These are phyloP conservation scores for Lepidothrix coronata DNA, from an alignment of 2,113 vertebrate species.

Conservation along the genomic window DNA sequence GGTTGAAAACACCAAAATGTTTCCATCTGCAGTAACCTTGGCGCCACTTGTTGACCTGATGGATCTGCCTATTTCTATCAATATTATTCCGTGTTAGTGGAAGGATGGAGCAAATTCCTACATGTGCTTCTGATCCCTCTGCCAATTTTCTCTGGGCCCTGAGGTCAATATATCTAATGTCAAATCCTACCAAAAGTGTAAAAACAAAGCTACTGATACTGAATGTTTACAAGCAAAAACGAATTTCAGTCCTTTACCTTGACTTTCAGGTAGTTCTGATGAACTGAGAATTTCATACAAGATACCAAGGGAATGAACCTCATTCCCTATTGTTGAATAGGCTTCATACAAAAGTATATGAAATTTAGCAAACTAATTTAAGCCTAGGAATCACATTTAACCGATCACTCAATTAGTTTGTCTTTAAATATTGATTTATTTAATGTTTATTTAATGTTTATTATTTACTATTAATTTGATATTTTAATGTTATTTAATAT, in stretches of 20 bases:
- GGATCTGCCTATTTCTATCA: neutral
- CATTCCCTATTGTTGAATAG: neutral
- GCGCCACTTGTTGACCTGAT: neutral
- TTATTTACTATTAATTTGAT: neutral
- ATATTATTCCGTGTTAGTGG: neutral
- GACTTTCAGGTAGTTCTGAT: neutral
- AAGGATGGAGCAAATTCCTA: neutral
- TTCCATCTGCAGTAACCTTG: too few species aligned
- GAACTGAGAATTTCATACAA: rapidly evolving
- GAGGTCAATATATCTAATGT: neutral
- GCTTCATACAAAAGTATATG: neutral
- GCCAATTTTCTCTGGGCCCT: neutral
- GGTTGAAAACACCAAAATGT: neutral
- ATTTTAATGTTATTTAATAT: neutral
- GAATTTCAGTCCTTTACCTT: neutral
- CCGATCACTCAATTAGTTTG: neutral
- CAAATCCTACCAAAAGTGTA: neutral
- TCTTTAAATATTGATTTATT: neutral
- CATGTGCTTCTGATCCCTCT: neutral
- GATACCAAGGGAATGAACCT: neutral
- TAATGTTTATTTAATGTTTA: neutral
- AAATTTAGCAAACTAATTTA: neutral
- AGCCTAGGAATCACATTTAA: neutral
- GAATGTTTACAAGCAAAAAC: neutral
- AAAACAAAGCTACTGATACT: neutral